Percentiles rank a stretch among this genome's conserved stretches.
Conservation (phyloP, 2,113 vertebrate species). For the Fukomys damarensis region DNA sequence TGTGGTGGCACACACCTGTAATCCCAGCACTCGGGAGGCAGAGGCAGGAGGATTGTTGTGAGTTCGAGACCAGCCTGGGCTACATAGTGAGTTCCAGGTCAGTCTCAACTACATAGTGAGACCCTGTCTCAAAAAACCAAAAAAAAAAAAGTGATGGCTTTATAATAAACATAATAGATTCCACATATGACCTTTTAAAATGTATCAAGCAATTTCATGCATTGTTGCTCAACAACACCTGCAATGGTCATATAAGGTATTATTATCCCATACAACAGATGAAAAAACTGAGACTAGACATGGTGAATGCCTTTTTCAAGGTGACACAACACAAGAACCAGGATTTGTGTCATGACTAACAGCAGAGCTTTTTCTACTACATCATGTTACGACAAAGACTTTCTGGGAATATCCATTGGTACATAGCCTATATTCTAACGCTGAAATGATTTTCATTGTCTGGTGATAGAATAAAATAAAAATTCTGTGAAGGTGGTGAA, state of each 20-base stretch:
- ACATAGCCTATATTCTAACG: neutral
- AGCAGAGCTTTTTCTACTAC: neutral
- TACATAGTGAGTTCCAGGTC: no score
- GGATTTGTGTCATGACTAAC: neutral
- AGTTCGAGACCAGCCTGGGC: no score
- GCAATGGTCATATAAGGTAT: neutral
- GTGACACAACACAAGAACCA: neutral
- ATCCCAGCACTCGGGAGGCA: no score
- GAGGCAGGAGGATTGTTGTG: no score
- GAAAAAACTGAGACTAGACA: neutral
- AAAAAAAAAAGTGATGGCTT: slow-evolving; percentile 8
- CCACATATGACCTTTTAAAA: neutral
- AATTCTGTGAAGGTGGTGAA: no score
- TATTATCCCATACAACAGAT: neutral
- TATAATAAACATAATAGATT: neutral
- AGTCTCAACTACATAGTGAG: no score
- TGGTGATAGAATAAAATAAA: slow-evolving; percentile 16
- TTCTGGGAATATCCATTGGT: slow-evolving; percentile 13
- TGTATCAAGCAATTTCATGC: neutral
- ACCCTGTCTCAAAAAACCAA: no score
- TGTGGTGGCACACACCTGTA: no score
- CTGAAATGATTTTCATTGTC: slow-evolving; percentile 39
- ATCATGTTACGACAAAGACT: neutral
- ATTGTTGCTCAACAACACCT: neutral
- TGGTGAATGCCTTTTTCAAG: neutral